Percentiles rank a stretch among this genome's conserved stretches.
These are phyloP conservation scores for Diadophis punctatus DNA, from an alignment of 2,113 vertebrate species.

Conservation along the genomic window DNA sequence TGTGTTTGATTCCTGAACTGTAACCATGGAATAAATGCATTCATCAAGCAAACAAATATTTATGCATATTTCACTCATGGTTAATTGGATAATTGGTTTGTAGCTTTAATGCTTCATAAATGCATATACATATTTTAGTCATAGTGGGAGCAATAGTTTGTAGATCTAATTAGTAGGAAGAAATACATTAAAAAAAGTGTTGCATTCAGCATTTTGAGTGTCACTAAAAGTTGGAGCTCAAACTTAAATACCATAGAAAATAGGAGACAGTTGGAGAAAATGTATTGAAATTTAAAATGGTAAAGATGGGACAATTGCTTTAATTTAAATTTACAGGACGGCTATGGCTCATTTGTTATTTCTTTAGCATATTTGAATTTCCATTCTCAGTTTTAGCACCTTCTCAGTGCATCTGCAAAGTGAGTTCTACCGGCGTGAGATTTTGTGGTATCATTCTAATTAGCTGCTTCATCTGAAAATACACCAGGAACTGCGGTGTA, in stretches of 20 bases:
- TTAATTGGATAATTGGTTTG: background rate
- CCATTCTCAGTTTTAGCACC: background rate
- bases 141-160: background rate
- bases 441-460: background rate
- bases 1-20: background rate
- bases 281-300: background rate
- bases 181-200: background rate
- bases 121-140: background rate
- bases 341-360: background rate
- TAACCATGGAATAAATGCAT: background rate
- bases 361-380: background rate
- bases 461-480: background rate
- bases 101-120: background rate
- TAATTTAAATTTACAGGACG: background rate
- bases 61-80: background rate
- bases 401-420: background rate
- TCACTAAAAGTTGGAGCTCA: background rate
- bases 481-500: background rate
- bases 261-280: background rate
- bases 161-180: background rate
- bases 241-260: background rate
- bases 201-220: background rate
- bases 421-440: background rate
- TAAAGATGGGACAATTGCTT: background rate
- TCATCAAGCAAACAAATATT: background rate